Evolutionary conservation across 2,888 invertebrate species (phyloP).

Genomic region (Ormyrus thymus): DNA sequence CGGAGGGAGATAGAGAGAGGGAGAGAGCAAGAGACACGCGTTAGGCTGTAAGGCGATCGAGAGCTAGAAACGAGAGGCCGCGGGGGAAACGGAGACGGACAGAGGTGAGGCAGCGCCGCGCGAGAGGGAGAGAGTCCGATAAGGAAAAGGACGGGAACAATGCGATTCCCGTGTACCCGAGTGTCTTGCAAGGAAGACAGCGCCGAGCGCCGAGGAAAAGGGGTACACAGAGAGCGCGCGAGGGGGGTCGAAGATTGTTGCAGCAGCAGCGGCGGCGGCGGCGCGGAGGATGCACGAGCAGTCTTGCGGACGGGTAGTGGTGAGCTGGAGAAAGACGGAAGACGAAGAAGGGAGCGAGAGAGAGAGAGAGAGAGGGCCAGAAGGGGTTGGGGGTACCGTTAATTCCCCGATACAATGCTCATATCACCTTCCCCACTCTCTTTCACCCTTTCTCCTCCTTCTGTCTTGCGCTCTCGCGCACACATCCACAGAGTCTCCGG

Average conservation of each 20-base stretch:
- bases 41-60: conserved; percentile 52
- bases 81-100: conserved; percentile 50
- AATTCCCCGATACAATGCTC: conserved; percentile 76
- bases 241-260: conserved; percentile 55
- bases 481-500: conserved; percentile 19
- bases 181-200: conserved; percentile 25
- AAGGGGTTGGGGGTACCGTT: conserved; percentile 66
- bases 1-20: conserved; percentile 53
- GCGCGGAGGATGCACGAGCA: conserved; percentile 45
- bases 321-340: too few relatives aligned
- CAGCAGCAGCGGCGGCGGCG: background rate
- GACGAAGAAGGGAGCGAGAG: conserved; percentile 42
- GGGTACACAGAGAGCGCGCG: conserved; percentile 43
- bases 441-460: conserved; percentile 59
- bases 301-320: conserved; percentile 12
- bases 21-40: conserved; percentile 55
- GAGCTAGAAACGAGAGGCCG: conserved; percentile 51
- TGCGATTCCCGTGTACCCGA: conserved; percentile 48
- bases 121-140: conserved; percentile 51
- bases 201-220: conserved; percentile 39
- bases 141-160: conserved; percentile 52
- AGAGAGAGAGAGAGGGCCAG: conserved; percentile 34
- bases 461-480: conserved; percentile 37
- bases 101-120: background rate
- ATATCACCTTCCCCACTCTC: conserved; percentile 74